Conservation (phyloP, 2,113 vertebrate genomes). For the Scatophagus argus region DNA sequence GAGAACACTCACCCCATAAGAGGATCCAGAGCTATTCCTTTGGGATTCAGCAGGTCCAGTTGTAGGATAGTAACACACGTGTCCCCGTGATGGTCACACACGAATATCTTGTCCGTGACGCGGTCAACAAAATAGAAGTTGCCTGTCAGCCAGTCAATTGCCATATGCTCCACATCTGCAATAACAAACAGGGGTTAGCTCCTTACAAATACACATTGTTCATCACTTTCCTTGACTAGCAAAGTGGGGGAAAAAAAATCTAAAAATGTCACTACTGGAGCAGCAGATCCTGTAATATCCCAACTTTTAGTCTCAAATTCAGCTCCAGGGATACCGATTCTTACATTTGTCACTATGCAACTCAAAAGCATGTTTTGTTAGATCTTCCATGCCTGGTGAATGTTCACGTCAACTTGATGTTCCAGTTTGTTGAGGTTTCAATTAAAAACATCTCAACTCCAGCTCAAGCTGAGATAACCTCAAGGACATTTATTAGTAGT, state of each 20-base stretch:
- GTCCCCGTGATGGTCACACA: conserved; percentile 87
- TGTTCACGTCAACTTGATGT: neutral
- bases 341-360: neutral
- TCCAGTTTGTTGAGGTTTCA: neutral
- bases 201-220: too few relatives aligned
- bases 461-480: neutral
- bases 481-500: neutral
- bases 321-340: neutral
- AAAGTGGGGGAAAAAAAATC: too few relatives aligned
- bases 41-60: conserved; percentile 93
- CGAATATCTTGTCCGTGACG: conserved; percentile 91
- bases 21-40: conserved; percentile 94
- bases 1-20: conserved; percentile 90
- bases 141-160: conserved; percentile 94
- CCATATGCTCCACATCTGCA: conserved; percentile 94
- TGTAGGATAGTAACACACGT: conserved; percentile 93
- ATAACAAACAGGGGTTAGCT: neutral
- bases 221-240: too few relatives aligned
- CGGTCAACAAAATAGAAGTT: conserved; percentile 96
- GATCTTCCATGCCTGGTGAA: neutral
- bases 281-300: neutral
- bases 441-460: neutral
- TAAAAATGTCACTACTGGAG: neutral
- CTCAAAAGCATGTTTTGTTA: neutral
- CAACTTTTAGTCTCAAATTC: neutral